Conservation (phyloP, 2,113 vertebrate genomes). For the Hemichromis elongatus region DNA sequence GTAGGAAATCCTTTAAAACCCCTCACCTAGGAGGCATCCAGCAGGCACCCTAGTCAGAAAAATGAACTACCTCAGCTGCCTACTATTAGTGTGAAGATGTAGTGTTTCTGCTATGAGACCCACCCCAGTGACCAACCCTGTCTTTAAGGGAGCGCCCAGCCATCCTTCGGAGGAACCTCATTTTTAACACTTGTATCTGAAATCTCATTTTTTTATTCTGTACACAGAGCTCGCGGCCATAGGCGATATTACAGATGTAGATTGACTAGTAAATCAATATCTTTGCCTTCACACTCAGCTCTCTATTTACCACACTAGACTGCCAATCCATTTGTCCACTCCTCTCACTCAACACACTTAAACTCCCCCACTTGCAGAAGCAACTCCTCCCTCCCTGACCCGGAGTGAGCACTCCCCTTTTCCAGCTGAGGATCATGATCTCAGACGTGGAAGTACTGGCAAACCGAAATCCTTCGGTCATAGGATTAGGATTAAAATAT, state of each 20-base stretch:
- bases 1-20: background rate
- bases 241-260: background rate
- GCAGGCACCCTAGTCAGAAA: background rate
- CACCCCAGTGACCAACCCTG: background rate
- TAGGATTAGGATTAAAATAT: constrained; percentile 16
- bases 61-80: background rate
- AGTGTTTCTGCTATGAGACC: background rate
- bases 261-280: background rate
- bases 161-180: background rate
- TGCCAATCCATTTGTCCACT: background rate
- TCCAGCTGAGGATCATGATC: background rate
- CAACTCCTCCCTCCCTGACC: background rate
- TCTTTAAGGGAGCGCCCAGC: background rate
- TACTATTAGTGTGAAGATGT: background rate
- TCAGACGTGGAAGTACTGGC: background rate
- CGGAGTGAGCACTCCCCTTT: background rate
- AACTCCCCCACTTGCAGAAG: background rate
- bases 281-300: background rate
- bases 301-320: background rate
- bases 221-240: background rate
- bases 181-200: background rate
- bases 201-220: background rate
- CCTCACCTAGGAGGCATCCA: background rate
- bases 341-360: background rate
- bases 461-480: background rate